Percentiles rank a stretch among this genome's conserved stretches.
phyloP scores from a whole-genome alignment of 2,888 invertebrate species.

The Sphaerophoria taeniata region DNA sequence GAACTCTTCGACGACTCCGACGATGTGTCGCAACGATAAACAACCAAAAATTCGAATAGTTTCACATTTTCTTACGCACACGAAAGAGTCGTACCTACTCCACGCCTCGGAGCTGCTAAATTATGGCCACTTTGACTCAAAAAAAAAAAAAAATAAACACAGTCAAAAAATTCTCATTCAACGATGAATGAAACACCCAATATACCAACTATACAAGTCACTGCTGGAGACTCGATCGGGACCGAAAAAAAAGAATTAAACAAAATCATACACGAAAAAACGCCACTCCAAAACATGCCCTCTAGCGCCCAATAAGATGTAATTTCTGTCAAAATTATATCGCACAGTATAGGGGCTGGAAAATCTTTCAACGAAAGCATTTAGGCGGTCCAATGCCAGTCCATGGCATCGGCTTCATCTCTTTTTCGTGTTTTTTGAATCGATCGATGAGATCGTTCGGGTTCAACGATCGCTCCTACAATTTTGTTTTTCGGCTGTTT shows the following conservation, averaged over 20 bases:
- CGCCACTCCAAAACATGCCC: conserved; percentile 75
- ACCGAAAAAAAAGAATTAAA: conserved; percentile 4
- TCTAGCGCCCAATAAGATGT: conserved; percentile 81
- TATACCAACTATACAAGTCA: conserved; percentile 41
- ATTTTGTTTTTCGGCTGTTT: conserved; percentile 65
- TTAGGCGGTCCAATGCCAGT: conserved; percentile 59
- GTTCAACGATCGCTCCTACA: conserved; percentile 69
- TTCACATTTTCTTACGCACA: conserved; percentile 59
- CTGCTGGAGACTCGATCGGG: conserved; percentile 48
- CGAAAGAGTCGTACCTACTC: conserved; percentile 49
- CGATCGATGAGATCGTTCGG: neutral
- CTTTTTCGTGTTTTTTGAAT: conserved; percentile 29
- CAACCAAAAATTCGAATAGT: conserved; percentile 58
- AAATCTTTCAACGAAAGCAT: conserved; percentile 73
- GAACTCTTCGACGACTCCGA: neutral
- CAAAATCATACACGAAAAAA: neutral
- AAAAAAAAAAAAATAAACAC: conserved; percentile 1
- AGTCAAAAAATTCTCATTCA: neutral
- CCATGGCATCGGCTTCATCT: conserved; percentile 42
- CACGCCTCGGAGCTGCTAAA: conserved; percentile 59
- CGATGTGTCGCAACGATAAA: conserved; percentile 6
- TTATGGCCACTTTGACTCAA: conserved; percentile 48
- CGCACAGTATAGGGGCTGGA: conserved; percentile 72
- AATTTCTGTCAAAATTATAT: conserved; percentile 81
- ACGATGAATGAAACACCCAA: conserved; percentile 60